Percentiles rank a stretch among this genome's conserved stretches.
phyloP scores from a whole-genome alignment of 2,888 invertebrate species.

The Xylota segnis region DNA sequence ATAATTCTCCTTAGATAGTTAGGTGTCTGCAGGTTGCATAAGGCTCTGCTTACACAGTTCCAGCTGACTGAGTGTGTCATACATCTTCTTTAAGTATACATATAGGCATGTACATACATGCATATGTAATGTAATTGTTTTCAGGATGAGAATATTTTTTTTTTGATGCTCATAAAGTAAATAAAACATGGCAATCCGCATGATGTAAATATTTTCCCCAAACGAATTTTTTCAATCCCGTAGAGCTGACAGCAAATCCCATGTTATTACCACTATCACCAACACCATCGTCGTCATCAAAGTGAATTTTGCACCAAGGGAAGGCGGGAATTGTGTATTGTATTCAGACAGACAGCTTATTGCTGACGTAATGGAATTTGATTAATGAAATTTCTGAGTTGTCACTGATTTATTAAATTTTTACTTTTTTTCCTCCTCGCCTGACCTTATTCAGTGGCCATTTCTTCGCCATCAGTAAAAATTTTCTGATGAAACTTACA shows the following conservation, averaged over 20 bases:
- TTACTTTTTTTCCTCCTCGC: conserved; percentile 6
- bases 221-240: conserved; percentile 9
- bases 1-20: no score
- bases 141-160: no score
- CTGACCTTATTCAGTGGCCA: conserved; percentile 6
- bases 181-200: conserved; percentile 4
- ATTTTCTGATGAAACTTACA: conserved; percentile 28
- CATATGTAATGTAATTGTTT: no score
- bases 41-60: no score
- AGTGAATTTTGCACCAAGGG: conserved; percentile 11
- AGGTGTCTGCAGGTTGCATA: no score
- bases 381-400: conserved; percentile 48
- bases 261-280: not conserved
- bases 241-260: not conserved
- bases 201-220: conserved; percentile 11
- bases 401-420: conserved; percentile 55
- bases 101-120: no score
- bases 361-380: conserved; percentile 51
- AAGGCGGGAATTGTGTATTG: conserved; percentile 17
- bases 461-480: conserved; percentile 20
- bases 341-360: conserved; percentile 27
- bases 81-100: no score
- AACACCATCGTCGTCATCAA: conserved; percentile 14
- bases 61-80: no score
- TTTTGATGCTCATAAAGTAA: not conserved